Evolutionary conservation across 2,113 vertebrate species (phyloP).

Genomic region (Amphilophus citrinellus): DNA sequence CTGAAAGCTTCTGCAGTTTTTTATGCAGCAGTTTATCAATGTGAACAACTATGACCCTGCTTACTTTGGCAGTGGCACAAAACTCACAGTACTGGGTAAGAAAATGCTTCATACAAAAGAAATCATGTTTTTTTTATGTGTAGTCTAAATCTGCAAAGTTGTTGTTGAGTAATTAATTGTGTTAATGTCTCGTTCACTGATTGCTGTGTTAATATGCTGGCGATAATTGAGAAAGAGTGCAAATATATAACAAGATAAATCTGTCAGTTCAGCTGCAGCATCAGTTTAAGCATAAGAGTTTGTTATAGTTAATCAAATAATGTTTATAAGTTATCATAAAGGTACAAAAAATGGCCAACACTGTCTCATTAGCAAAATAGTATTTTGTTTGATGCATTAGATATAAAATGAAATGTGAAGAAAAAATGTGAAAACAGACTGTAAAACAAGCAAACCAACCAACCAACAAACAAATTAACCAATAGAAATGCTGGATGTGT

Average conservation of each 20-base stretch:
- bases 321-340: no score
- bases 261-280: no score
- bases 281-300: no score
- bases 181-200: neutral
- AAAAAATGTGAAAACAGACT: no score
- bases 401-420: neutral
- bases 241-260: neutral
- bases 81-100: slow-evolving; percentile 75
- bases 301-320: no score
- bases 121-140: no score
- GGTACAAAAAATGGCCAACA: neutral
- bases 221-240: neutral
- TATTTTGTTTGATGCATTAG: neutral
- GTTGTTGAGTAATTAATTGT: neutral
- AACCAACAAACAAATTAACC: no score
- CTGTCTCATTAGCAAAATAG: neutral
- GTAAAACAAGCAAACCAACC: no score
- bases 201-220: neutral
- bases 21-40: slow-evolving; percentile 58
- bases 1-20: slow-evolving; percentile 58
- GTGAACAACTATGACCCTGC: slow-evolving; percentile 73
- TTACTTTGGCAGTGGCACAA: slow-evolving; percentile 83
- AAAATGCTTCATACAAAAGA: slow-evolving; percentile 12
- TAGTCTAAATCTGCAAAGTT: neutral
- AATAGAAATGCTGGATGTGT: neutral